Evolutionary conservation across 2,113 vertebrate species (phyloP).

Genomic region (Sebastes fasciatus): DNA sequence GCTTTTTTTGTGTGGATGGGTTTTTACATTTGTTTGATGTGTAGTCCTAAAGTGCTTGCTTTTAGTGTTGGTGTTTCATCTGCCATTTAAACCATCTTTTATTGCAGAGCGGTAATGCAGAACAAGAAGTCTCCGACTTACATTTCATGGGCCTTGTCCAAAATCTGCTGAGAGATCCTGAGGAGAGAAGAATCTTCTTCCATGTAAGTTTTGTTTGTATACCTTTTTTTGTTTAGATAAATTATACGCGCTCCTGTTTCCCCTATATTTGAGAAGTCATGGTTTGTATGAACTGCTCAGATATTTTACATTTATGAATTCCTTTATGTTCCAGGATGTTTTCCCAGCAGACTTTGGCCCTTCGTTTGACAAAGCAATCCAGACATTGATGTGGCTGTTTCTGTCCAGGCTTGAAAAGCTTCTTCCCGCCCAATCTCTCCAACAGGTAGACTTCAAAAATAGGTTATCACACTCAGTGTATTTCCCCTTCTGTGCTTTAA

Average conservation of each 20-base stretch:
- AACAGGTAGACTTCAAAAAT: slow-evolving; percentile 71
- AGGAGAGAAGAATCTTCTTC: slow-evolving; percentile 78
- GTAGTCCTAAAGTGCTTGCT: no score
- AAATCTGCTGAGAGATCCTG: slow-evolving; percentile 75
- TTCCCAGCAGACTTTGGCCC: slow-evolving; percentile 87
- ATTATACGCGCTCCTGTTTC: neutral
- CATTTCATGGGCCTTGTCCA: slow-evolving; percentile 77
- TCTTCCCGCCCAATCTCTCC: slow-evolving; percentile 74
- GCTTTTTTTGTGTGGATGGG: neutral
- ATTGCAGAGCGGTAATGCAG: slow-evolving; percentile 61
- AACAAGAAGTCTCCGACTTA: slow-evolving; percentile 61
- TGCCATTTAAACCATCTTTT: neutral
- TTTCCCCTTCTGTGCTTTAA: neutral
- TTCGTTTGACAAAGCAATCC: slow-evolving; percentile 83
- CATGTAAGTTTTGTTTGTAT: slow-evolving; percentile 52
- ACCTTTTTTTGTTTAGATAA: neutral
- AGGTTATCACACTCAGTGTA: neutral
- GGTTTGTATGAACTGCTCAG: neutral
- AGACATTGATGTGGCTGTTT: slow-evolving; percentile 87
- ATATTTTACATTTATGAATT: neutral
- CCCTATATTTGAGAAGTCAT: neutral
- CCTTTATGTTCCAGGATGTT: slow-evolving; percentile 76
- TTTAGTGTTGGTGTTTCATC: neutral
- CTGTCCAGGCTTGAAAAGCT: slow-evolving; percentile 86
- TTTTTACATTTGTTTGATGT: neutral